Conservation (phyloP, 2,113 vertebrate genomes). For the Terrapene triunguis region DNA sequence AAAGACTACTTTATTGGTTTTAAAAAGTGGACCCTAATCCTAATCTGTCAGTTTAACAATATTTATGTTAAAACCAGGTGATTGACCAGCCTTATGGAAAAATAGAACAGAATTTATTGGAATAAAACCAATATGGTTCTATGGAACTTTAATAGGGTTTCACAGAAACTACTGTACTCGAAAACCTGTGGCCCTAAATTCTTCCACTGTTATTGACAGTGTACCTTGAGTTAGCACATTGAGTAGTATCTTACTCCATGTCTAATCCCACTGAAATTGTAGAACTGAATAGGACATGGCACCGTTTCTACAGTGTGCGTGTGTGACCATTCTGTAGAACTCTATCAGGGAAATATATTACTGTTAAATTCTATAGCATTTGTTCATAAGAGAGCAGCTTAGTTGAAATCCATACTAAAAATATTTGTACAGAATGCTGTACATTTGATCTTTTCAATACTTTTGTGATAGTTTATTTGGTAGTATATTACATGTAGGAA, state of each 20-base stretch:
- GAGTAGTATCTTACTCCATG: rapidly evolving
- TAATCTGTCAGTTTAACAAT: neutral
- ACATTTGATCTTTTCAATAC: neutral
- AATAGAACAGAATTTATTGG: neutral
- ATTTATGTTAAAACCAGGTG: neutral
- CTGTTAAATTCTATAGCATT: neutral
- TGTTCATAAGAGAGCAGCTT: neutral
- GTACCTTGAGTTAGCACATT: neutral
- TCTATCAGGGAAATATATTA: neutral
- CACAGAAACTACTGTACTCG: neutral
- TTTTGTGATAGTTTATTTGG: neutral
- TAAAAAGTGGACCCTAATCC: neutral
- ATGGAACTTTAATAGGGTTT: neutral
- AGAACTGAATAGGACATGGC: neutral
- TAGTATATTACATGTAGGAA: neutral
- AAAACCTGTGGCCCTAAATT: neutral
- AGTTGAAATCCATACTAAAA: neutral
- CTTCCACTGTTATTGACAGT: neutral
- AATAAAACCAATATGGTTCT: neutral
- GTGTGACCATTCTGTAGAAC: neutral
- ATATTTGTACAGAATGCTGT: neutral
- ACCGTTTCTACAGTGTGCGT: neutral
- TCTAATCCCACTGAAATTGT: neutral
- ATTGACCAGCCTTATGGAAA: neutral
- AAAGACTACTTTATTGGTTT: neutral